Conservation (phyloP, 2,113 vertebrate species). For the Phyllostomus discolor region DNA sequence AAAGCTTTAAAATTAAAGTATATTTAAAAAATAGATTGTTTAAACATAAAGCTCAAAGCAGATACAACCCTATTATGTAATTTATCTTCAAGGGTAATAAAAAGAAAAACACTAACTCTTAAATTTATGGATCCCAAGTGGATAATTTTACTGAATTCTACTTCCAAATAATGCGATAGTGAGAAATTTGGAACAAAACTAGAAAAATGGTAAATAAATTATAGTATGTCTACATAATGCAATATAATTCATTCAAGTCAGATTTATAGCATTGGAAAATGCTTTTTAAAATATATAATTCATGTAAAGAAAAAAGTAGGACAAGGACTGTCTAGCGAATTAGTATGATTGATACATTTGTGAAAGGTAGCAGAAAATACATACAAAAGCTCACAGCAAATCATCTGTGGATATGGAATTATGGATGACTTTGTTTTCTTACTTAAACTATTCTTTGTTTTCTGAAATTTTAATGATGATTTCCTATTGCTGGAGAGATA, state of each 20-base stretch:
- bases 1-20: not conserved
- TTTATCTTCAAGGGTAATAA: not conserved
- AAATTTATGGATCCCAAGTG: constrained; percentile 23
- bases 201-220: not conserved
- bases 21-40: not conserved
- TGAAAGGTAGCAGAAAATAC: not conserved
- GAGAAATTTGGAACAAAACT: not conserved
- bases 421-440: constrained; percentile 25
- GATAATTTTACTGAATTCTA: not conserved
- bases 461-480: not conserved
- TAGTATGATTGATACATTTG: not conserved
- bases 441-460: constrained; percentile 34
- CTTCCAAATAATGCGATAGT: not conserved
- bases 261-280: not conserved
- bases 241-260: constrained; percentile 24
- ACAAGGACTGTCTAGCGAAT: not conserved
- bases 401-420: not conserved
- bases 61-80: not conserved
- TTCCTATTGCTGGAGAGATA: not conserved
- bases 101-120: not conserved
- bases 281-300: not conserved
- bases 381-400: not conserved
- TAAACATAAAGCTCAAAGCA: not conserved
- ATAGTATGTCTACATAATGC: not conserved
- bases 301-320: not conserved